Base-by-base conservation (phyloP, 2,113 vertebrate species). In the Empidonax alnorum region DNA sequence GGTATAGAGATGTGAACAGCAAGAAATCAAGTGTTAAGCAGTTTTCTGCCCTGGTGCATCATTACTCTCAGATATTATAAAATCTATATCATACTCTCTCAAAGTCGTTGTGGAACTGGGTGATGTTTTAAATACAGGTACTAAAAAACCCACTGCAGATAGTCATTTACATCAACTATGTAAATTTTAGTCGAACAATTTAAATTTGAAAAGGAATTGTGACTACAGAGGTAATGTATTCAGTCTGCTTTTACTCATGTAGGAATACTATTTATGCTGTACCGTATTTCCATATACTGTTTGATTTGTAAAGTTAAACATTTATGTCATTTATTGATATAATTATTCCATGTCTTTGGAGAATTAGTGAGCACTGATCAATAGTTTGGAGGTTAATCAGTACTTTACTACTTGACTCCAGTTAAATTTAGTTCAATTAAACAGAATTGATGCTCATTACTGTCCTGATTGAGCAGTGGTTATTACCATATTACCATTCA, bases 311-410 rank as follows among this genome's bases (percentile, higher is more conserved):
- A 88, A 84, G 22, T 88, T 92, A 89, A 90, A 81, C 37, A 68
- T 93, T 81, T 94, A 50, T 93, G 75, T 74, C 67, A 87, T 58
- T 92, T 92, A 90, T 93, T 94, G 94, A 84, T 96, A 84, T 78
- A 90, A 96, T 93, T 76, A 75, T 95, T 96, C 37, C 25, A 8
- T 56, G 42, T 92, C 94, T 89, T 90, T 53, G 37, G 79, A 93
- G 85, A 84, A 95, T 90, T 91, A 89, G 39, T 49, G 61, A 89
- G 53, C 56, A 68, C 13, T 78, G 88, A 96, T 97, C 96, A 84
- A 96, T 95, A 93, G 83, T 95, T 93, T 95, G 56, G 85, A 92
- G 90, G 88, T 96, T 96, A 96, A 97, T 96, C 93, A 92, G 90
- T 96, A 72, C 92, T 93, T 93, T 90, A 74, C 47, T 93, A 58